phyloP scores from a whole-genome alignment of 2,888 invertebrate genomes.

The Aphidoletes aphidimyza region DNA sequence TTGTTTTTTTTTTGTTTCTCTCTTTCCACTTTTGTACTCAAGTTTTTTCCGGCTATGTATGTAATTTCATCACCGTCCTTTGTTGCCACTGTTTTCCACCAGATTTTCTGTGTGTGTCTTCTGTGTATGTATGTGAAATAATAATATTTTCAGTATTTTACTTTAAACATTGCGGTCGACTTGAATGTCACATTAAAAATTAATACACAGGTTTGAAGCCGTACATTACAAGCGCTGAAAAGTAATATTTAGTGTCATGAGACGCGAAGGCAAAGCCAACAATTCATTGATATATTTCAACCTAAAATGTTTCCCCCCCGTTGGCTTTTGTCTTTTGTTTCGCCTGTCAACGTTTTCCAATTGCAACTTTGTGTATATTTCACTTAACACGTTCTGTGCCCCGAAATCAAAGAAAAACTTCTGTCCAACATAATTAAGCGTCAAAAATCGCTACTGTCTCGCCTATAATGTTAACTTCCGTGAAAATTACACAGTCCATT shows the following conservation, averaged over 20 bases:
- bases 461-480: too few species aligned
- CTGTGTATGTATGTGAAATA: neutral
- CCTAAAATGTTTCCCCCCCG: neutral
- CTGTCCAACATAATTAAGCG: too few species aligned
- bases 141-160: too few species aligned
- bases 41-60: neutral
- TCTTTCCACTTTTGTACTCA: neutral
- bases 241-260: constrained; percentile 39
- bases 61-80: neutral
- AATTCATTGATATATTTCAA: constrained; percentile 16
- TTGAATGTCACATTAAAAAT: constrained; percentile 49
- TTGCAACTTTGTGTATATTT: too few species aligned
- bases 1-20: neutral
- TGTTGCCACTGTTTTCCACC: neutral
- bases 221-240: neutral
- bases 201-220: neutral
- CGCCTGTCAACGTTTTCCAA: too few species aligned
- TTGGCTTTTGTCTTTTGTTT: neutral
- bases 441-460: too few species aligned
- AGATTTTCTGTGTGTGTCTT: neutral
- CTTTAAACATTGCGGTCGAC: neutral
- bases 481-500: neutral
- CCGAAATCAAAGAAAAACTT: too few species aligned
- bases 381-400: too few species aligned
- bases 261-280: neutral